Base-by-base conservation (phyloP, 2,113 vertebrate species). In the Aramus guarauna region DNA sequence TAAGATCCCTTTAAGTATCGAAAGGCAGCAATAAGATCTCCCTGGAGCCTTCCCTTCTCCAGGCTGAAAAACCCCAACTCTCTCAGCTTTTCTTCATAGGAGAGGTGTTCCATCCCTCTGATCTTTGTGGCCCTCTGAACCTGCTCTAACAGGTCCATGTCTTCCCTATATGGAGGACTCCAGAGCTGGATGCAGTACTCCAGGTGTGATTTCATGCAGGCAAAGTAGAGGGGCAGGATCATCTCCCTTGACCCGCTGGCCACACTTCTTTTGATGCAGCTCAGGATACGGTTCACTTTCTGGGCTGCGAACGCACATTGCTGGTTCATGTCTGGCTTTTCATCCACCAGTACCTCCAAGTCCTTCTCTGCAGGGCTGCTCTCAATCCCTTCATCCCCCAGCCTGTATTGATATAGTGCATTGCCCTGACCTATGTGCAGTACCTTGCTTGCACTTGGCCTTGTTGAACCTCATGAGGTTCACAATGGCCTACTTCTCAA, bases 41-140 rank as follows among this genome's bases (percentile, higher is more conserved):
- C 21, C 3, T 0, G 0, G 9, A 32, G 6, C 8, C 22, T 63
- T 71, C 24, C n/a, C 12, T 41, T 76, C 56, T 71, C 15, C 43
- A 48, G 32, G 22, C 8, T 50, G 10, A 71, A 50, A 17, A 55
- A 39, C 0, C 1, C 5, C 29, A 48, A 8, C 29, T 36, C 34
- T 56, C 20, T 26, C 47, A 56, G 10, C 8, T 15, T 77, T 22
- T 55, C 41, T 7, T 41, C 11, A 12, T 3, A 48, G 26, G 11
- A 55, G 21, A 64, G 12, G 24, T 69, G 29, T 5, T 55, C 39
- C 24, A 47, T 2, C 7, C 6, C 12, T 24, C 11, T 26, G 11
- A 55, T 17, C 2, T 62, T 22, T 6, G 6, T 48, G 24, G 29
- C 24, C 5, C 24, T 29, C 30, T 62, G 43, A 16, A 47, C 5